Percentiles rank a stretch among this genome's conserved stretches.
These are phyloP conservation scores for Petrosia ficiformis DNA, from an alignment of 37 sponge, comb jelly and placozoan genomes.

Conservation along the genomic window DNA sequence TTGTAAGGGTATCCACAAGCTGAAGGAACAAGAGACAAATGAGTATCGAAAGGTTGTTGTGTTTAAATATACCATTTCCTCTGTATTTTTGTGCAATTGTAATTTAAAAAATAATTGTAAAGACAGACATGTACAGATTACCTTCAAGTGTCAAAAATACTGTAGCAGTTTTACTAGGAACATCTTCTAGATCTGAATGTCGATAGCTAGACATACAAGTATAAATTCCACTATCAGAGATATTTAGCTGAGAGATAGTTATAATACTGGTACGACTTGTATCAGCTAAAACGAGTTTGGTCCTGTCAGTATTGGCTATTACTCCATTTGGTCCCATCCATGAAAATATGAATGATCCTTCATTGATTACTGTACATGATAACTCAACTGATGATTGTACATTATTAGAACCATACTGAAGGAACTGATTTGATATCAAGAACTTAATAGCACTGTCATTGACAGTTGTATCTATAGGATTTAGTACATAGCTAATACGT, in stretches of 20 bases:
- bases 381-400: constrained; percentile 4
- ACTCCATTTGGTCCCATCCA: constrained; percentile 22
- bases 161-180: background rate
- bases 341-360: constrained; percentile 37
- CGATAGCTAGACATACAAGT: constrained; percentile 2
- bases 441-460: background rate
- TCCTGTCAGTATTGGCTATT: background rate
- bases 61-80: too few relatives aligned
- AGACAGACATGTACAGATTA: too few relatives aligned
- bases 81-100: too few relatives aligned
- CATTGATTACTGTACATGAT: constrained; percentile 44
- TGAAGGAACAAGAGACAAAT: too few relatives aligned
- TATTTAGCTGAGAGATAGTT: background rate
- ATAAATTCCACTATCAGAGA: constrained; percentile 9
- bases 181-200: constrained; percentile 9
- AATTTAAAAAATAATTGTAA: too few relatives aligned
- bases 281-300: constrained; percentile 11
- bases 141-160: background rate
- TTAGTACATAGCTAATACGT: too few relatives aligned
- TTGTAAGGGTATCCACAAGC: too few relatives aligned
- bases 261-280: constrained; percentile 36
- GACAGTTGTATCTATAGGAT: background rate
- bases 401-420: background rate
- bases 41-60: too few relatives aligned
- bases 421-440: background rate